Base-by-base conservation (phyloP, 2,113 vertebrate genomes). In the Galeopterus variegatus region DNA sequence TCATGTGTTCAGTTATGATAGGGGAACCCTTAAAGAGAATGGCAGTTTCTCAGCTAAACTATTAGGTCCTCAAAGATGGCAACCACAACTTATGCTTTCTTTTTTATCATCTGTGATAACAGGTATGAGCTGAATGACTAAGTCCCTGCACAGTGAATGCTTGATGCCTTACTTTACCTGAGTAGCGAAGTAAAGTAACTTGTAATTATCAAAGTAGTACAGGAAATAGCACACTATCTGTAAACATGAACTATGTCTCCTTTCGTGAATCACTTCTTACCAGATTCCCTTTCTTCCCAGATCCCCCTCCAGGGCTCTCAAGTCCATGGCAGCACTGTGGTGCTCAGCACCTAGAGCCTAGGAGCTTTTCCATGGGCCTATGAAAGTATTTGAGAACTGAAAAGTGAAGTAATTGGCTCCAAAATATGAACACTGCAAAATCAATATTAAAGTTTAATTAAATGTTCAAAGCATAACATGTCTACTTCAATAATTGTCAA, bases 401-500 rank as follows among this genome's bases (percentile, higher is more conserved):
- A 92, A 92, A 95, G n/a, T 87, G 67, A 92, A 69, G 52, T 72
- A 45, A 52, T 76, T 79, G 72, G 36, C 60, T 83, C 58, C 41
- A 87, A 92, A 89, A 58, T 77, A 11, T 28, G 14, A 88, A 92
- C 84, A 31, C 36, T 65, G 11, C 8, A 91, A 93, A 96, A 88
- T n/a, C n/a, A 88, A 11, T 0, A 88, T 48, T 28, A 54, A 90
- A 52, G 10, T 94, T 90, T 87, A 54, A 95, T 83, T 87, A 90
- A 62, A 64, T 75, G 21, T 81, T 96, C 72, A n/a, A 94, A 90
- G 31, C 73, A n/a, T 88, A 85, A 84, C 18, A 90, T 88, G 24
- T 93, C 81, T 52, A 28, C 28, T 86, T 95, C 36, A 90, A 45
- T 69, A 88, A 85, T 48, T 94, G 41, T 60, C n/a, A 96, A 84